These are phyloP conservation scores for Synanthedon vespiformis DNA, from an alignment of 2,888 invertebrate species.

Conservation along the genomic window DNA sequence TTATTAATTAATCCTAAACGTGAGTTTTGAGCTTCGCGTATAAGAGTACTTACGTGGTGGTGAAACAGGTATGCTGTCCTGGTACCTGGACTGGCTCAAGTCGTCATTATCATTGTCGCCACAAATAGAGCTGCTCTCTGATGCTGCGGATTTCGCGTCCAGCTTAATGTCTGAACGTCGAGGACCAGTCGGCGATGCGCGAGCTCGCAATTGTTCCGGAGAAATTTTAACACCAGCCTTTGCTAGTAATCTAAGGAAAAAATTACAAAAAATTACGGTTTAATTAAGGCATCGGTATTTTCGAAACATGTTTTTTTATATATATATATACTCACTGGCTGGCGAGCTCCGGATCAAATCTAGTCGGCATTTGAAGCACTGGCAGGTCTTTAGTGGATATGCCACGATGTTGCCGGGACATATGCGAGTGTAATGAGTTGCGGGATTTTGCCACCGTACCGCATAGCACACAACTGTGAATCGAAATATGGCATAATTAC, in stretches of 20 bases:
- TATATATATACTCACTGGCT: conserved; percentile 68
- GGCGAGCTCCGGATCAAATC: conserved; percentile 91
- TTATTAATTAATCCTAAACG: background rate
- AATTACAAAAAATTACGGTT: background rate
- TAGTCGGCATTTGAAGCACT: conserved; percentile 91
- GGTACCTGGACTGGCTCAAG: conserved; percentile 75
- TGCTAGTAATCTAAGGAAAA: conserved; percentile 74
- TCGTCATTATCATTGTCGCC: conserved; percentile 88
- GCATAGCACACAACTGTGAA: conserved; percentile 83
- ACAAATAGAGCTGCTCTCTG: conserved; percentile 80
- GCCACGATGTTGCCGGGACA: conserved; percentile 93
- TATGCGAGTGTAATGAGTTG: conserved; percentile 92
- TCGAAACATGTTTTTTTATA: background rate
- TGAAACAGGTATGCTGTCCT: conserved; percentile 68
- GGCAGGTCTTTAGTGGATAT: conserved; percentile 94
- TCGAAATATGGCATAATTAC: background rate
- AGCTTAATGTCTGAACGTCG: conserved; percentile 81
- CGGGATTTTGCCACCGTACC: conserved; percentile 93
- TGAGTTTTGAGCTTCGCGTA: background rate
- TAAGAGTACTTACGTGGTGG: conserved; percentile 67
- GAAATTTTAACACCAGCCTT: conserved; percentile 91
- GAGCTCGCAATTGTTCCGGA: conserved; percentile 83
- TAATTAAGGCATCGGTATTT: background rate
- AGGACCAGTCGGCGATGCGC: conserved; percentile 88
- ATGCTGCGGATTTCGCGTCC: conserved; percentile 81